Evolutionary conservation across 2,113 vertebrate species (phyloP).

Genomic region (Mola mola): DNA sequence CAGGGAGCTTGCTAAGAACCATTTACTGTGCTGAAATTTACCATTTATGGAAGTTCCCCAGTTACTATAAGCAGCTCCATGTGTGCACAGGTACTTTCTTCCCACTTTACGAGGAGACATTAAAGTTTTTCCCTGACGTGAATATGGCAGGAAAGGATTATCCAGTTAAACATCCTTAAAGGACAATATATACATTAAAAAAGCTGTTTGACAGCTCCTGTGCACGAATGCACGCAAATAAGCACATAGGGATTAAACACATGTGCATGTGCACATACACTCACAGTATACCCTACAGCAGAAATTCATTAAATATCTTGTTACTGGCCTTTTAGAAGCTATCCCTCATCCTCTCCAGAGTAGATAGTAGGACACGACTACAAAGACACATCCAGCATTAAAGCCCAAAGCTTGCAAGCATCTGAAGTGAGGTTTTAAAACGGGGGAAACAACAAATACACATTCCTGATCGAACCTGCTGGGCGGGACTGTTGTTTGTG

Average conservation of each 20-base stretch:
- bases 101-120: constrained; percentile 65
- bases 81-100: constrained; percentile 68
- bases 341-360: constrained; percentile 40
- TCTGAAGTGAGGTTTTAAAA: constrained; percentile 64
- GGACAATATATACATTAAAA: constrained; percentile 9
- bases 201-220: neutral
- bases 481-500: constrained; percentile 6
- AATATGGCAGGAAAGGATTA: constrained; percentile 52
- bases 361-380: constrained; percentile 60
- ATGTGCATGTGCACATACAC: constrained; percentile 3
- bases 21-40: constrained; percentile 54
- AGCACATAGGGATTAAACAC: constrained; percentile 7
- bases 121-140: constrained; percentile 47
- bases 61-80: constrained; percentile 39
- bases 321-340: constrained; percentile 54
- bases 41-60: constrained; percentile 68
- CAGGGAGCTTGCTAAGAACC: constrained; percentile 36
- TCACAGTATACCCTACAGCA: constrained; percentile 41
- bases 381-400: constrained; percentile 53
- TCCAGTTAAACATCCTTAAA: constrained; percentile 39
- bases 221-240: constrained; percentile 19
- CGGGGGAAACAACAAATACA: constrained; percentile 1
- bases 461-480: constrained; percentile 9
- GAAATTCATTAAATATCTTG: constrained; percentile 60
- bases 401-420: constrained; percentile 33